These are phyloP conservation scores for Microplitis mediator DNA, from an alignment of 1,140 invertebrate genomes.

Conservation along the genomic window DNA sequence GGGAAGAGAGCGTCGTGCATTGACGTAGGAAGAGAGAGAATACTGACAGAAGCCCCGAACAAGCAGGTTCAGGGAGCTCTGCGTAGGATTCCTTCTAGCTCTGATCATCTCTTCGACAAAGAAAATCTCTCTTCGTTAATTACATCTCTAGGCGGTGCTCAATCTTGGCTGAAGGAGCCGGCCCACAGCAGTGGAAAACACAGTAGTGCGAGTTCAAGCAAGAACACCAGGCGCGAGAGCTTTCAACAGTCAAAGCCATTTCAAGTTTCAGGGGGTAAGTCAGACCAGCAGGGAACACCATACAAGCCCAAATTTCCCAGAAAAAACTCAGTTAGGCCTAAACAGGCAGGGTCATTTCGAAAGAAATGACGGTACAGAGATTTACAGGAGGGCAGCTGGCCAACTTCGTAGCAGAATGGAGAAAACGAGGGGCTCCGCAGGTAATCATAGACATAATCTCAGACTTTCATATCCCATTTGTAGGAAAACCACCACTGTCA, in stretches of 20 bases:
- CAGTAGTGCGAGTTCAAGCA: background rate
- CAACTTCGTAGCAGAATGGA: slow-evolving; percentile 23
- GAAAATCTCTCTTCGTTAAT: slow-evolving; percentile 34
- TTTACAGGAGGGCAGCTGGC: no score
- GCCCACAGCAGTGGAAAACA: slow-evolving; percentile 8
- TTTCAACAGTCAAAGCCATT: background rate
- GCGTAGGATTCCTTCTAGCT: slow-evolving; percentile 33
- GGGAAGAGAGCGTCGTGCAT: slow-evolving; percentile 44
- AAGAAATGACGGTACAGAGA: background rate
- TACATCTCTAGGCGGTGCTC: slow-evolving; percentile 37
- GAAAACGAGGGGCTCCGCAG: slow-evolving; percentile 25
- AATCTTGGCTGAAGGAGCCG: slow-evolving; percentile 36
- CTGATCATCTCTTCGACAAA: slow-evolving; percentile 37
- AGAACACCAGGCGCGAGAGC: background rate
- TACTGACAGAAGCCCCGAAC: slow-evolving; percentile 32
- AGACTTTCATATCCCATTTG: slow-evolving; percentile 38
- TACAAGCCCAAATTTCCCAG: background rate
- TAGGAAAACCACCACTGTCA: slow-evolving; percentile 35
- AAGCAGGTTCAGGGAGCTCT: slow-evolving; percentile 35
- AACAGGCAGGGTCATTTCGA: slow-evolving; percentile 22
- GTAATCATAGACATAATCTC: slow-evolving; percentile 37
- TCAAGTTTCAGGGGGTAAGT: background rate
- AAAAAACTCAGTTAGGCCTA: background rate
- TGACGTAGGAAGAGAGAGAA: slow-evolving; percentile 37
- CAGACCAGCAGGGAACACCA: background rate